Percentiles rank a stretch among this genome's conserved stretches.
Conservation (phyloP, 2,113 vertebrate genomes). For the Trochalopteron elliotii region DNA sequence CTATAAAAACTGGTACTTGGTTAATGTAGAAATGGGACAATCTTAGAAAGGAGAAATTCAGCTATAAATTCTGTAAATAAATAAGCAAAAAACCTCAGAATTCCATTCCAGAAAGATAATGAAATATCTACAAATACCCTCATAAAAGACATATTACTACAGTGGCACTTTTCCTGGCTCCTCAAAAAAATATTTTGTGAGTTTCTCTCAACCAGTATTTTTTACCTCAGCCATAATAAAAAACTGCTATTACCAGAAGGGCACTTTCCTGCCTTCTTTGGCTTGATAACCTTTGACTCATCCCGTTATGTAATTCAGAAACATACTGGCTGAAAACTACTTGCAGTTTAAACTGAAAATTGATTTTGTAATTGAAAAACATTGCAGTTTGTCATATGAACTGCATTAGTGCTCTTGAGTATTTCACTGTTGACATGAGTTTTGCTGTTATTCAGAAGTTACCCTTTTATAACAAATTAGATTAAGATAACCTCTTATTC, state of each 20-base stretch:
- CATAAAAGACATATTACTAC: not conserved
- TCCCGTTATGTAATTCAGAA: not conserved
- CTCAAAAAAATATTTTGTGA: not conserved
- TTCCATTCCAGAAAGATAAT: not conserved
- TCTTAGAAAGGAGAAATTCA: not conserved
- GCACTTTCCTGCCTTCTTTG: not conserved
- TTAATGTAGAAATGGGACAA: not conserved
- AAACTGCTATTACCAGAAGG: not conserved
- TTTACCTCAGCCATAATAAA: not conserved
- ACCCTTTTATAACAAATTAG: not conserved
- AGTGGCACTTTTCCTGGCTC: not conserved
- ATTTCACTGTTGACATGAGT: not conserved
- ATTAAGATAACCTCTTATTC: not conserved
- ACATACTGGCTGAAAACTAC: not conserved
- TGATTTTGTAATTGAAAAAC: not conserved
- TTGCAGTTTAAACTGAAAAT: not conserved
- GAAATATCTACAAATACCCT: not conserved
- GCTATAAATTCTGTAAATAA: not conserved
- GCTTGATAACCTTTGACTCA: not conserved
- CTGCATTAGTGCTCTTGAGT: not conserved
- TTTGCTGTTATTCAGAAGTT: not conserved
- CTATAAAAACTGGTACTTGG: not conserved
- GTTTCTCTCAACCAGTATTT: not conserved
- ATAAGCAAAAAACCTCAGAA: not conserved
- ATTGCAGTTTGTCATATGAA: not conserved